Evolutionary conservation across 2,113 vertebrate genomes (phyloP).

Genomic region (Bolborhynchus lineola): DNA sequence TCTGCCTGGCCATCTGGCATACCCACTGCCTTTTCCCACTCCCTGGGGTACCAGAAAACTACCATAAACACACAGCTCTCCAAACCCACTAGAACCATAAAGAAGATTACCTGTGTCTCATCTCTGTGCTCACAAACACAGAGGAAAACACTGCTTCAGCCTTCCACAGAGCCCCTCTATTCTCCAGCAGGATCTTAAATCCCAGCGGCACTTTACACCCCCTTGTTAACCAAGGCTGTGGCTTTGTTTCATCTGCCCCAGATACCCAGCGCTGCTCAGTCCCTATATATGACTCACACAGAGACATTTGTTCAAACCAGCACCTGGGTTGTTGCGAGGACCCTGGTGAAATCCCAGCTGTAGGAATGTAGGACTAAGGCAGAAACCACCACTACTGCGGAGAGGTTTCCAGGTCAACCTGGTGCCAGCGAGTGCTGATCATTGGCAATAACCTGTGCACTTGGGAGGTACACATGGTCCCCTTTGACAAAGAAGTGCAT

Average conservation of each 20-base stretch:
- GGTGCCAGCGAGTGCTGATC: neutral
- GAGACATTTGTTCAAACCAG: neutral
- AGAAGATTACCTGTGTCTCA: neutral
- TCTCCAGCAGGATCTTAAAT: neutral
- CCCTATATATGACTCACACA: fast-evolving
- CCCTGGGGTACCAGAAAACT: neutral
- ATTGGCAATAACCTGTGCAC: neutral
- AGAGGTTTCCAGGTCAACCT: neutral
- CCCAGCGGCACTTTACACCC: neutral
- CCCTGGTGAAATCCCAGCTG: neutral
- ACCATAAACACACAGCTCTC: neutral
- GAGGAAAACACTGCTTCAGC: neutral
- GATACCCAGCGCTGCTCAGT: fast-evolving
- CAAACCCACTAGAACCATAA: neutral
- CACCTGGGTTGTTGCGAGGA: neutral
- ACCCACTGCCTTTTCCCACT: neutral
- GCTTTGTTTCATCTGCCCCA: neutral
- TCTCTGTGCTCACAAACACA: neutral
- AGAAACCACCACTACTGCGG: neutral
- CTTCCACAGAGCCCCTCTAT: neutral
- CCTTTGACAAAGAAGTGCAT: neutral
- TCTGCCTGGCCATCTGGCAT: neutral
- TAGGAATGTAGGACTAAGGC: neutral
- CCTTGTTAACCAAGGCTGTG: no score
- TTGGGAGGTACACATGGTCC: neutral